Base-by-base conservation (phyloP, 2,888 invertebrate genomes). In the Drosophila barbarae region DNA sequence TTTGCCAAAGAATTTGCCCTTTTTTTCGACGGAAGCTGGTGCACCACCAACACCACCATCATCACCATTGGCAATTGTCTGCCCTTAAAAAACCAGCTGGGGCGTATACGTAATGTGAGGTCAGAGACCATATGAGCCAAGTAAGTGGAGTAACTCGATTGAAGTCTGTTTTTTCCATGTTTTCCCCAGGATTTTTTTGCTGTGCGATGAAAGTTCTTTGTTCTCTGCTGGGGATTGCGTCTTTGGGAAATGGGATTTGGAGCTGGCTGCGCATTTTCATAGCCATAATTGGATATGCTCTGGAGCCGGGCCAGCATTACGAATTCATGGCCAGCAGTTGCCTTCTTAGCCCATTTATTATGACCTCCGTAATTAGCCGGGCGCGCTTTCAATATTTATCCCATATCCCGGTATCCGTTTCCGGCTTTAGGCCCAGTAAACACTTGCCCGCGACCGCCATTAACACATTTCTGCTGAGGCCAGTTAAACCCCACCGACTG, bases 381-480 rank as follows among this genome's bases (percentile, higher is more conserved):
- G 32, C 32, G 38, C 18, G 38, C 57, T 59, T 59, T 46, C 58
- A 59, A 59, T 59, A 59, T 46, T 46, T 59, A 59, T 46, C 32
- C 59, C 36, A 36, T 54, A 54, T 54, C 13, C 35, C 49, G 8
- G 28, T 52, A 52, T 61, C 60, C 38, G 44, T 46, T 46, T 34
- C 26, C 38, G 32, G 23, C 52, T 26, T 41, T 52, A 26, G 61
- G 15, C 23, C 47, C 39, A 63, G 53, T 64, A 64, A 63, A 64
- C 64, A 64, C 64, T 64, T 35, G 41, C 64, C 64, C 39, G 39
- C 46, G 30, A 32, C 53, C 36, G 47, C 81, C 71, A 73, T 78
- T 81, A 81, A 73, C 78, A 73, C 65, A 73, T 75, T 72, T 55
- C 53, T 28, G 44, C 63, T 38, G 63, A 52, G 51, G 51, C 63